Base-by-base conservation (phyloP, 2,113 vertebrate genomes). In the Henicopernis longicauda region DNA sequence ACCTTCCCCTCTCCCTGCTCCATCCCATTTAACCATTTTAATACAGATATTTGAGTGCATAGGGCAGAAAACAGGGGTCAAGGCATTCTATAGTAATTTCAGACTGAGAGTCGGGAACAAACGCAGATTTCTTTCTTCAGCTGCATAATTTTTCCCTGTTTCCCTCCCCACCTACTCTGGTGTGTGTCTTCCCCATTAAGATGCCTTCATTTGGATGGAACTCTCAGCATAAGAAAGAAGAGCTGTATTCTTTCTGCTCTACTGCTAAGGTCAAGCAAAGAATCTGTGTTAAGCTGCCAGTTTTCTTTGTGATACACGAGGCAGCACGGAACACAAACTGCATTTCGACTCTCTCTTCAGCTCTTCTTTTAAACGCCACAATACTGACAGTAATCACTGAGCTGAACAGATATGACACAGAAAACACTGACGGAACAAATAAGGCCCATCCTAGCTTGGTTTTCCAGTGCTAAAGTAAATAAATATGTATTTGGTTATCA, bases 381-480 rank as follows among this genome's bases (percentile, higher is more conserved):
- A 34, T 82, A 38, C 88, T 67, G 90, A 86, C 90, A 92, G 76
- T 67, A 92, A 89, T 92, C 79, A 71, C 63, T 55, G 76, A 94
- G 50, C 79, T 71, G 90, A 90, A 89, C n/a, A 84, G 92, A 94
- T 63, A 81, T 29, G 79, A 95, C 71, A 88, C 17, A 83, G 34
- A 86, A 94, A 76, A 77, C 47, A 67, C 42, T 42, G 74, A 73
- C 0, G 4, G 71, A 93, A 93, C 50, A 92, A 90, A 78, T 66
- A 94, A 89, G 38, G 7, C 29, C 42, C 32, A 70, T 38, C 23
- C 32, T 71, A 59, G 78, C 71, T 72, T 86, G 22, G 9, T 80
- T 93, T 92, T 70, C 54, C 63, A 54, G 32, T 47, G 31, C 11
- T 70, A 49, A 81, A 73, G 26, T 47, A 81, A 95, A 89, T 32